phyloP scores from a whole-genome alignment of 2,113 vertebrate species.

The Zingel zingel region DNA sequence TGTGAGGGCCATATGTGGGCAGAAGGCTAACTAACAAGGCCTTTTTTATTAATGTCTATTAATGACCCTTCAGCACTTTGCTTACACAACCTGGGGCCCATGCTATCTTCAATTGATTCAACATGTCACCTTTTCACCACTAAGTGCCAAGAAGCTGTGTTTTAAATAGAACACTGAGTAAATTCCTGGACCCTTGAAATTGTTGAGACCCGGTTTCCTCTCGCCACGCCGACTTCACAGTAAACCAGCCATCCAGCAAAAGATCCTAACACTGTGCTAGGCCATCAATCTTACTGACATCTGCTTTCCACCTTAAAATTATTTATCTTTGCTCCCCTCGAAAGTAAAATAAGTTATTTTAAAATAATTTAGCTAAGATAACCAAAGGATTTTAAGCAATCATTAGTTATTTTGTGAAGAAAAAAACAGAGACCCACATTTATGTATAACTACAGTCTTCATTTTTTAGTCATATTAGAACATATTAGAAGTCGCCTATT shows the following conservation, averaged over 20 bases:
- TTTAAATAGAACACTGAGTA: conserved; percentile 59
- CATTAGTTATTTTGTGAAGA: not conserved
- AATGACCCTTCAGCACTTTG: conserved; percentile 67
- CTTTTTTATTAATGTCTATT: conserved; percentile 65
- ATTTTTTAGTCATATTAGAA: conserved; percentile 15
- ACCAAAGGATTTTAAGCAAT: conserved; percentile 6
- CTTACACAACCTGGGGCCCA: conserved; percentile 71
- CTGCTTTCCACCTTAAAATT: conserved; percentile 37
- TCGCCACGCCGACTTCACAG: conserved; percentile 30
- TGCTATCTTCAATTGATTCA: conserved; percentile 67
- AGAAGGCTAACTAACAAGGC: conserved; percentile 29
- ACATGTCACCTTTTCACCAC: conserved; percentile 71
- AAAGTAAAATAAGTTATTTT: conserved; percentile 39
- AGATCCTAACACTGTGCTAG: conserved; percentile 29
- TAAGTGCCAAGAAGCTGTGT: conserved; percentile 53
- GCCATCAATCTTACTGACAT: conserved; percentile 59
- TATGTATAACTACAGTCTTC: not conserved
- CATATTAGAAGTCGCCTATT: not conserved
- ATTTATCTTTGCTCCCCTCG: conserved; percentile 36
- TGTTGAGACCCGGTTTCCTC: conserved; percentile 43
- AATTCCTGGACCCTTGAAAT: conserved; percentile 63
- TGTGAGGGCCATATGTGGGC: conserved; percentile 43
- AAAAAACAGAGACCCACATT: not conserved
- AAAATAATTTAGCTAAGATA: conserved; percentile 17
- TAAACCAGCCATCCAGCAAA: conserved; percentile 44